phyloP scores from a whole-genome alignment of 2,113 vertebrate genomes.

The Excalfactoria chinensis region DNA sequence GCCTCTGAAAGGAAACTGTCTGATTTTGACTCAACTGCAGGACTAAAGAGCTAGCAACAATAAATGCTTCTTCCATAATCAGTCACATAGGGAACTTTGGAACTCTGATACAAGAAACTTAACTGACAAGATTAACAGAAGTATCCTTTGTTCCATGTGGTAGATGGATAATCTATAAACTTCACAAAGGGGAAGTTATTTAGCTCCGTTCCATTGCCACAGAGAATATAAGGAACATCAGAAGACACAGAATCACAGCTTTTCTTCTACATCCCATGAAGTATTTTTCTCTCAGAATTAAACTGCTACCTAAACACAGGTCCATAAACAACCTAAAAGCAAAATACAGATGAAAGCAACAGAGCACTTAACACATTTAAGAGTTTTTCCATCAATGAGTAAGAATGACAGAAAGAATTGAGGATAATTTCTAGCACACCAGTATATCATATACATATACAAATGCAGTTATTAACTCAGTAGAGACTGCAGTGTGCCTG shows the following conservation, averaged over 20 bases:
- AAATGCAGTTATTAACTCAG: not conserved
- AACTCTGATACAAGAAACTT: slow-evolving; percentile 12
- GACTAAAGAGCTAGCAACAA: not conserved
- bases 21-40: not conserved
- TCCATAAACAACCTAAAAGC: not conserved
- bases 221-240: not conserved
- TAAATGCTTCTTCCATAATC: not conserved
- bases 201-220: not conserved
- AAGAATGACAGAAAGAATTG: not conserved
- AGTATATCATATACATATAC: not conserved
- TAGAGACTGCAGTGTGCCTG: not conserved
- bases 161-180: not conserved
- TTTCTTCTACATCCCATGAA: not conserved
- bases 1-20: not conserved
- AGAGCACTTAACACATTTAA: not conserved
- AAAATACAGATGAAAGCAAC: not conserved
- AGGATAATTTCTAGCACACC: not conserved
- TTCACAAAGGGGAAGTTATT: not conserved
- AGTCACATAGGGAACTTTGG: slow-evolving; percentile 1
- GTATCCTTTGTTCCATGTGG: not conserved
- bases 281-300: slow-evolving; percentile 26
- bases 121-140: not conserved
- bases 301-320: not conserved
- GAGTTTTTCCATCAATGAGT: not conserved
- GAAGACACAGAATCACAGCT: not conserved